Evolutionary conservation across 92 coral and sea anemone species (phyloP).

Genomic region (Palythoa caribaeorum): DNA sequence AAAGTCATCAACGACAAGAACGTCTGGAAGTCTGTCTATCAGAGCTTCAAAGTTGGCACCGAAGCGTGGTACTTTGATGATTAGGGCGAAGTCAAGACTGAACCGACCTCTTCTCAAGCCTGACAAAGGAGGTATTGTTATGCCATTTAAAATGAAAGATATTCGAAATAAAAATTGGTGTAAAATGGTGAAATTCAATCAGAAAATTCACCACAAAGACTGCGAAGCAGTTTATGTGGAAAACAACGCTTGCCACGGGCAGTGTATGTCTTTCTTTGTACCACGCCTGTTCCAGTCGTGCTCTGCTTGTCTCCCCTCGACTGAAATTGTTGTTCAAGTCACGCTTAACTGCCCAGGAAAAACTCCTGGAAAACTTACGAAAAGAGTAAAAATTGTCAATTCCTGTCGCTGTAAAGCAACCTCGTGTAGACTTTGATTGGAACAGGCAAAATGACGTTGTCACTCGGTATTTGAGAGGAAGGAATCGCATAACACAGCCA

Average conservation of each 20-base stretch:
- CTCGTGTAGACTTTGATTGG: conserved; percentile 8
- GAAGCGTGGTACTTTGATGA: neutral
- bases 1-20: neutral
- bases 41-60: neutral
- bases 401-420: conserved; percentile 69
- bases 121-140: conserved; percentile 15
- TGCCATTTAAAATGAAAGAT: conserved; percentile 21
- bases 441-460: neutral
- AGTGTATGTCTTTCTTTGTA: conserved; percentile 76
- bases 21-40: neutral
- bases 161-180: conserved; percentile 57
- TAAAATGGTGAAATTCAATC: conserved; percentile 53
- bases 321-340: conserved; percentile 36
- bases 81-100: neutral
- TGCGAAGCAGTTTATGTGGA: conserved; percentile 57
- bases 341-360: conserved; percentile 70
- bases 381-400: conserved; percentile 66
- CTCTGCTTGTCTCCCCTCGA: conserved; percentile 63
- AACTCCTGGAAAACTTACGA: conserved; percentile 55
- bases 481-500: neutral
- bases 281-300: conserved; percentile 76
- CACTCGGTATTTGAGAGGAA: neutral
- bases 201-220: conserved; percentile 72
- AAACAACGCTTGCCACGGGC: conserved; percentile 82
- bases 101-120: conserved; percentile 14